Percentiles rank a stretch among this genome's conserved stretches.
phyloP scores from a whole-genome alignment of 1,140 invertebrate genomes.

The Plectrocnemia conspersa region DNA sequence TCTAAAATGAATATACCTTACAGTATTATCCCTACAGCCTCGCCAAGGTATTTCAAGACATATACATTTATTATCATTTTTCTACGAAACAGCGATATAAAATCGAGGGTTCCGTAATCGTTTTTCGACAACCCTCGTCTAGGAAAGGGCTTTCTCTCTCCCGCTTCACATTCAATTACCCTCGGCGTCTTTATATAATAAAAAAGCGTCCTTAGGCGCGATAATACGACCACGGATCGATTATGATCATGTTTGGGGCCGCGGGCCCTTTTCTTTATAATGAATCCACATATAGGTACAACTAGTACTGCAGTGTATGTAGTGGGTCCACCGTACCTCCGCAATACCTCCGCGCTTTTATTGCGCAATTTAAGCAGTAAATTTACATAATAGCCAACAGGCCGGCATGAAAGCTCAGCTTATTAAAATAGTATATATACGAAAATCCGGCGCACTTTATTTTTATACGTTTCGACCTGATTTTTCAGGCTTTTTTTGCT shows the following conservation, averaged over 20 bases:
- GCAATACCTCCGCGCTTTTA: conserved; percentile 1
- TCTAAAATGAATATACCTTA: too few relatives aligned
- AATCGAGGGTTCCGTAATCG: too few relatives aligned
- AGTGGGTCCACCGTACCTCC: neutral
- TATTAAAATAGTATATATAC: conserved; percentile 7
- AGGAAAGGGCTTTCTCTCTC: too few relatives aligned
- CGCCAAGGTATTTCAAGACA: too few relatives aligned
- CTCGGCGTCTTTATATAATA: too few relatives aligned
- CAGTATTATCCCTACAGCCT: too few relatives aligned
- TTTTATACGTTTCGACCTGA: neutral
- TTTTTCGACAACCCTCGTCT: too few relatives aligned
- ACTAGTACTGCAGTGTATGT: neutral
- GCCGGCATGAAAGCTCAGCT: neutral
- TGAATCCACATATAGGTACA: conserved; percentile 6
- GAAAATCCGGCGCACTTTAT: conserved; percentile 4
- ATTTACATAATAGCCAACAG: conserved; percentile 6
- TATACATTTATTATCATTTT: too few relatives aligned
- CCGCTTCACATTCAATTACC: too few relatives aligned
- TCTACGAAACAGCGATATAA: too few relatives aligned
- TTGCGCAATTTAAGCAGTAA: conserved; percentile 4
- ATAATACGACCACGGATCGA: neutral
- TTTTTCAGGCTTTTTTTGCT: too few relatives aligned
- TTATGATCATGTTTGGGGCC: neutral
- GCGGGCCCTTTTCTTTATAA: conserved; percentile 2
- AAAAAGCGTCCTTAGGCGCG: neutral